Percentiles rank a stretch among this genome's conserved stretches.
These are phyloP conservation scores for Ceratotherium simum DNA, from an alignment of 2,113 vertebrate species.

Conservation along the genomic window DNA sequence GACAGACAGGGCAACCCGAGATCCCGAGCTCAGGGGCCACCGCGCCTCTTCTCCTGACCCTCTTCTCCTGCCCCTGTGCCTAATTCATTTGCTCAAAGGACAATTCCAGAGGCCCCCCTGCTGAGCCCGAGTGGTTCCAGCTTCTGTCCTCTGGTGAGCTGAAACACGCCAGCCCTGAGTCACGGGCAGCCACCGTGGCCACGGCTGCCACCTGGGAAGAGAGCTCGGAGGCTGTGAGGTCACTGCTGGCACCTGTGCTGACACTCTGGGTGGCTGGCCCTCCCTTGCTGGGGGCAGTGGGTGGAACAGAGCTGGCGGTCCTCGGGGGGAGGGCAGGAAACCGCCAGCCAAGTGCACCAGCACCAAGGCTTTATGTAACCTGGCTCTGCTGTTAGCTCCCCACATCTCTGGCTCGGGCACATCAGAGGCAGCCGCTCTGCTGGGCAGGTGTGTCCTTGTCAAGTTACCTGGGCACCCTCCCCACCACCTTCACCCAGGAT, in stretches of 20 bases:
- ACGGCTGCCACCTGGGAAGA: background rate
- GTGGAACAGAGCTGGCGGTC: background rate
- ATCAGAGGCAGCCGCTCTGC: background rate
- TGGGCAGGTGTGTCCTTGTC: background rate
- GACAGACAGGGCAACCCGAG: background rate
- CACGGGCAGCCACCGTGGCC: background rate
- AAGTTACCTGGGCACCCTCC: background rate
- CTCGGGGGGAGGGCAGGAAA: background rate
- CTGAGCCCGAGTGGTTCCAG: background rate
- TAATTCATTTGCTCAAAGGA: background rate
- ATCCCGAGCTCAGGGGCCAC: background rate
- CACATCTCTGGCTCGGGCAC: background rate
- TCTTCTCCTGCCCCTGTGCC: background rate
- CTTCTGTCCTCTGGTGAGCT: background rate
- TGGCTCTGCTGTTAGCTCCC: accelerated
- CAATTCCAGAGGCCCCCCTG: background rate
- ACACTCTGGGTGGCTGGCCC: background rate
- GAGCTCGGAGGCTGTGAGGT: background rate
- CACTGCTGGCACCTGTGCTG: background rate
- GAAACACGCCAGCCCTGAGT: background rate
- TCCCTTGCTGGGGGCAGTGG: background rate
- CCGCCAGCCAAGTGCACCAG: background rate
- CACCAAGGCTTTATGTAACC: background rate
- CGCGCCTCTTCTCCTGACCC: background rate
- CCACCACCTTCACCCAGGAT: background rate